Evolutionary conservation across 1,140 invertebrate genomes (phyloP), one percentile per base, ranked within the genome.

Genomic region (Lordiphosa stackelbergi): DNA sequence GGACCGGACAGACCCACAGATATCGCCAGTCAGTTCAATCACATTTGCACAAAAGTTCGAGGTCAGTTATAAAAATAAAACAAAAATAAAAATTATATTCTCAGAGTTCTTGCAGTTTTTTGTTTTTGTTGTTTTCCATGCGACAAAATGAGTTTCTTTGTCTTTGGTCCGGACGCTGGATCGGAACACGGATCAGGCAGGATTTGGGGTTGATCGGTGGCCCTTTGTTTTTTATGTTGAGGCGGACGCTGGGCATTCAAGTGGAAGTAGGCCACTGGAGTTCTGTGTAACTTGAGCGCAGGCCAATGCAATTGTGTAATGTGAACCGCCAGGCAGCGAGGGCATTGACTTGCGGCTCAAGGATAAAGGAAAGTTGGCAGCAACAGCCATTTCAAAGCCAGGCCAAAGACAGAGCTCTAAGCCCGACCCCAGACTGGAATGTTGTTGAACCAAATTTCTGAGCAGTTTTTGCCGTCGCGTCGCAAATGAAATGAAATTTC

Each of bases 41-140:
- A 85, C 81, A 79, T 85, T 46, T 85, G 83, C 81, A 85, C 81
- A 85, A 85, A 81, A 85, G 81, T 85, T 85, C 81, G 81, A 85
- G 81, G 81, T 85, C 81, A 85, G 81, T 85, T 85, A 79, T 81
- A 75, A 72, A 75, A 79, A 85, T 85, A 85, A 74, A 34, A 46
- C 13, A 46, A 34, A 9, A 46, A 46, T 46, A 41, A 54, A 34
- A 72, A 59, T 69, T 60, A 71, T 56, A 69, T 62, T 51, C 54
- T 45, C 60, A 31, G 43, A 46, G 28, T 24, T 46, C 43, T 43
- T 46, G 42, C 19, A 31, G 16, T 16, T 16, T 16, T 31, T 45
- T 31, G 73, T 73, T 73, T 69, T n/a, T n/a, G n/a, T n/a, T n/a
- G 51, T 66, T 69, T 62, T 71, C 62, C 69, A 71, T 81, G 74